Conservation (phyloP, 2,888 invertebrate genomes). For the Synanthedon myopaeformis region DNA sequence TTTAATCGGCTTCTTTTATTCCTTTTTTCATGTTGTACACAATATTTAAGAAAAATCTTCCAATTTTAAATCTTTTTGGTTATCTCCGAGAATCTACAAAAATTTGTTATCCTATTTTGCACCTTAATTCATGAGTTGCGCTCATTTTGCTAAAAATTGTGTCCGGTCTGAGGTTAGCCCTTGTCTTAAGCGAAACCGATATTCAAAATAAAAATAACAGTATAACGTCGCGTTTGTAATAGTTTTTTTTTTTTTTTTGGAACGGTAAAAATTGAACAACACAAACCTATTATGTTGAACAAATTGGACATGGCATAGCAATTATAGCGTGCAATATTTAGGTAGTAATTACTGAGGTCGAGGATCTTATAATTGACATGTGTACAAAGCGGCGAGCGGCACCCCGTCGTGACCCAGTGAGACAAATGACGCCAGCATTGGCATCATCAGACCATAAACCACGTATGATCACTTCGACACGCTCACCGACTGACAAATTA, state of each 20-base stretch:
- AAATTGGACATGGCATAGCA: slow-evolving; percentile 51
- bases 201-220: slow-evolving; percentile 59
- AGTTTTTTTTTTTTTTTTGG: slow-evolving; percentile 29
- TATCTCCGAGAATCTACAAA: too few relatives aligned
- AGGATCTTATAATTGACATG: slow-evolving; percentile 30
- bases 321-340: slow-evolving; percentile 51
- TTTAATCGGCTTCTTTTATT: too few relatives aligned
- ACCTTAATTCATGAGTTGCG: too few relatives aligned
- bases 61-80: too few relatives aligned
- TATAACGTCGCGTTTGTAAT: slow-evolving; percentile 44
- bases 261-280: slow-evolving; percentile 36
- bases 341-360: slow-evolving; percentile 38
- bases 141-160: too few relatives aligned
- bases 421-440: slow-evolving; percentile 2
- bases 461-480: slow-evolving; percentile 18
- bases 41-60: too few relatives aligned
- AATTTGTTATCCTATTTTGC: too few relatives aligned
- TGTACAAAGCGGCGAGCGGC: slow-evolving; percentile 16
- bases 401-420: slow-evolving; percentile 25
- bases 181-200: slow-evolving; percentile 35
- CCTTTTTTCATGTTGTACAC: too few relatives aligned
- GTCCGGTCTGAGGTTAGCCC: too few relatives aligned
- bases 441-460: slow-evolving; percentile 38
- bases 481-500: slow-evolving; percentile 40
- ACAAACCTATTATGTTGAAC: slow-evolving; percentile 48